Evolutionary conservation across 2,797 vertebrate species (phyloP).

Genomic region (Etheostoma nigrum): DNA sequence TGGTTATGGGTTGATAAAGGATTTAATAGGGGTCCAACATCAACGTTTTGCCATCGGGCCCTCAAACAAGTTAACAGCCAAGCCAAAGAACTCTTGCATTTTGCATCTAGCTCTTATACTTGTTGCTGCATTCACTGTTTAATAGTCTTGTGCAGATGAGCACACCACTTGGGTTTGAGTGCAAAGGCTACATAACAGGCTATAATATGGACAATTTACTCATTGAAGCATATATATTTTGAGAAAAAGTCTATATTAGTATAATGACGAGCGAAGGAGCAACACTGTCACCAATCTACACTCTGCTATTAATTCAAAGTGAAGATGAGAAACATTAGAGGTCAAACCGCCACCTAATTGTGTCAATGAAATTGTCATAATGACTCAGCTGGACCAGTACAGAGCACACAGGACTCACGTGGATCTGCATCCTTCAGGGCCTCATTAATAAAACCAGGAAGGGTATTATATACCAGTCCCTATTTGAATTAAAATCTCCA

Average conservation of each 20-base stretch:
- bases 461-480: constrained; percentile 38
- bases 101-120: background rate
- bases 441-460: constrained; percentile 52
- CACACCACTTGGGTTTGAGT: background rate
- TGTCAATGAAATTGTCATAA: constrained; percentile 39
- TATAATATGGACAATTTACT: constrained; percentile 12
- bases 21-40: background rate
- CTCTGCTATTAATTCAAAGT: constrained; percentile 33
- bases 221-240: background rate
- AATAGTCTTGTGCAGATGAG: background rate
- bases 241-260: background rate
- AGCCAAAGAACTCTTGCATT: background rate
- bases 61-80: background rate
- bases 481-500: constrained; percentile 47
- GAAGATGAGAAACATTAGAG: constrained; percentile 26
- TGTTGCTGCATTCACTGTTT: constrained; percentile 10
- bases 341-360: constrained; percentile 31
- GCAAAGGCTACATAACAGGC: background rate
- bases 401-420: constrained; percentile 9
- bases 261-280: constrained; percentile 30
- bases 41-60: background rate
- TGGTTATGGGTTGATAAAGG: background rate
- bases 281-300: constrained; percentile 8
- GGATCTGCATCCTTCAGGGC: constrained; percentile 41
- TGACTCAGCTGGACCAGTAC: constrained; percentile 20